phyloP scores from a whole-genome alignment of 2,113 vertebrate genomes.

The Oncorhynchus clarkii region DNA sequence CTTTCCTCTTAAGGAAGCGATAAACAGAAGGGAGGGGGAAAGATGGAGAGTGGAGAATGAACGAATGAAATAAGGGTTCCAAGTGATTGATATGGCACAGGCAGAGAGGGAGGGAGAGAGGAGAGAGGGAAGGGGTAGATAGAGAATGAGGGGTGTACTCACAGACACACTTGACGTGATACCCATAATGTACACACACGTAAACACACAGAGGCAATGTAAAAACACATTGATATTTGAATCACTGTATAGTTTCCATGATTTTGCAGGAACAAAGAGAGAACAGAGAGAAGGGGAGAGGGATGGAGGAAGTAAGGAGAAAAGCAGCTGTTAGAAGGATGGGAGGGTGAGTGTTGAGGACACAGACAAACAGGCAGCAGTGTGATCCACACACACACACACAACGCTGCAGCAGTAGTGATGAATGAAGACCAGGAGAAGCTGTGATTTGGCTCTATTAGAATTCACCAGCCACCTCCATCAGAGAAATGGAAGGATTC shows the following conservation, averaged over 20 bases:
- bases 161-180: background rate
- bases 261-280: background rate
- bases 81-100: conserved; percentile 22
- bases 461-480: conserved; percentile 44
- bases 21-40: background rate
- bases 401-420: conserved; percentile 40
- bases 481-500: conserved; percentile 30
- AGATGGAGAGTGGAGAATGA: conserved; percentile 6
- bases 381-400: conserved; percentile 12
- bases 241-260: background rate
- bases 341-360: background rate
- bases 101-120: conserved; percentile 20
- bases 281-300: conserved; percentile 12
- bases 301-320: background rate
- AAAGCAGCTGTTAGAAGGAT: too few relatives aligned
- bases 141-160: background rate
- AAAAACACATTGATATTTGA: background rate
- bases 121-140: conserved; percentile 8
- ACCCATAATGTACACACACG: background rate
- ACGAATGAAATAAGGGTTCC: conserved; percentile 19
- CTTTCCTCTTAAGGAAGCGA: conserved; percentile 7
- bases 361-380: conserved; percentile 12
- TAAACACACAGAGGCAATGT: background rate
- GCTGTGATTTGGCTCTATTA: conserved; percentile 59
- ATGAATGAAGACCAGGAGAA: conserved; percentile 68